Percentiles rank a stretch among this genome's conserved stretches.
Evolutionary conservation across 2,113 vertebrate genomes (phyloP).

Genomic region (Heloderma charlesbogerti): DNA sequence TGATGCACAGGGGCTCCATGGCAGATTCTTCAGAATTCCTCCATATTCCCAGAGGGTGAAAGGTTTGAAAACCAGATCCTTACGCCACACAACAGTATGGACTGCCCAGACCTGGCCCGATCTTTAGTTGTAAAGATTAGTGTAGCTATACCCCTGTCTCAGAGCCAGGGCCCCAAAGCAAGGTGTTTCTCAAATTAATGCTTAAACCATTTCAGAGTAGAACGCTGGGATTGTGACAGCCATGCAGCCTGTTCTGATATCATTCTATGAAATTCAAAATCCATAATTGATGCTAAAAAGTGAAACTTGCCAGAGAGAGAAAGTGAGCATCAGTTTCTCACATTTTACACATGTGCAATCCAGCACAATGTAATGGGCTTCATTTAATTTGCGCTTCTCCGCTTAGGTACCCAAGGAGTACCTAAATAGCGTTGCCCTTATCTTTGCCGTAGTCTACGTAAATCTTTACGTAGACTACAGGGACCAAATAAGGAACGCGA

Average conservation of each 20-base stretch:
- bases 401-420: not conserved
- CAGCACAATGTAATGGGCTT: not conserved
- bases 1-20: not conserved
- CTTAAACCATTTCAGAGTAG: not conserved
- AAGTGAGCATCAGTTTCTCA: slow-evolving; percentile 37
- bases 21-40: not conserved
- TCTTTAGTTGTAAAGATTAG: not conserved
- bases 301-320: slow-evolving; percentile 10
- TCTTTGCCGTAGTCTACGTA: too few relatives aligned
- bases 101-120: not conserved
- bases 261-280: slow-evolving; percentile 37
- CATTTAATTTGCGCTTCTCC: slow-evolving; percentile 6
- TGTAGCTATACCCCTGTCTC: not conserved
- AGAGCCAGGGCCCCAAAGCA: not conserved
- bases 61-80: not conserved
- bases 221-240: slow-evolving; percentile 34
- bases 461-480: too few relatives aligned
- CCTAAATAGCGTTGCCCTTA: too few relatives aligned
- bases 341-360: slow-evolving; percentile 28
- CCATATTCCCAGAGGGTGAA: too few relatives aligned
- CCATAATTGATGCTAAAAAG: slow-evolving; percentile 49
- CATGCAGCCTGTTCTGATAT: slow-evolving; percentile 21
- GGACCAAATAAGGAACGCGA: too few relatives aligned
- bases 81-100: not conserved
- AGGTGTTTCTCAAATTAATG: accelerated